Evolutionary conservation across 2,888 invertebrate genomes (phyloP), one percentile per base, ranked within the genome.

Genomic region (Archips xylosteana): DNA sequence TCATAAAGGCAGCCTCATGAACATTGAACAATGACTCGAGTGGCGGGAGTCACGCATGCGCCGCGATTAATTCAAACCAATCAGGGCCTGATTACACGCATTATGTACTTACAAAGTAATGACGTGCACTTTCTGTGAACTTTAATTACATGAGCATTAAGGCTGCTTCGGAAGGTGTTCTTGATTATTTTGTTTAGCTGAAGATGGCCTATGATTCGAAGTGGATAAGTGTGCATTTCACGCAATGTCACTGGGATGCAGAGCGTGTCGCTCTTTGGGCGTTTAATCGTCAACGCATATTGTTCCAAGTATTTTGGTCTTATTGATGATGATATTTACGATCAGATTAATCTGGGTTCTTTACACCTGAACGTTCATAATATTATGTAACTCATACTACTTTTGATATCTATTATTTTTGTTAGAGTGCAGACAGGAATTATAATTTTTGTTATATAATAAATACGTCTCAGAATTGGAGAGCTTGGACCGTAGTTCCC

Each of bases 31-130:
- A 80, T 85, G 84, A 82, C 85, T 86, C 85, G 87, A 89, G 87
- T 90, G 90, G 92, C 89, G 90, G 92, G 89, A 82, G 92, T 90
- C 92, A 92, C 94, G 94, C 92, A 92, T 92, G 89, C 89, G 76
- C 87, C 81, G 86, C 92, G 92, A 92, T 93, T 93, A 94, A 94
- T 94, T 93, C 93, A 90, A 91, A 88, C 93, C 94, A 94, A 94
- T 94, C 93, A 93, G 88, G 86, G 87, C 82, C 88, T 92, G 92
- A 93, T 94, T 93, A 93, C 92, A 92, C 92, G 93, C 92, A 92
- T 93, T 93, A 93, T 81, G 81, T 79, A 78, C 83, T 85, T 83
- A 88, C 90, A 85, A 88, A 87, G 76, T 86, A 84, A 85, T 75
- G 76, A 71, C 64, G 75, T 86, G 79, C 88, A 70, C 60, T 51